These are phyloP conservation scores for Hemibagrus wyckioides DNA, from an alignment of 2,113 vertebrate species.

Conservation along the genomic window DNA sequence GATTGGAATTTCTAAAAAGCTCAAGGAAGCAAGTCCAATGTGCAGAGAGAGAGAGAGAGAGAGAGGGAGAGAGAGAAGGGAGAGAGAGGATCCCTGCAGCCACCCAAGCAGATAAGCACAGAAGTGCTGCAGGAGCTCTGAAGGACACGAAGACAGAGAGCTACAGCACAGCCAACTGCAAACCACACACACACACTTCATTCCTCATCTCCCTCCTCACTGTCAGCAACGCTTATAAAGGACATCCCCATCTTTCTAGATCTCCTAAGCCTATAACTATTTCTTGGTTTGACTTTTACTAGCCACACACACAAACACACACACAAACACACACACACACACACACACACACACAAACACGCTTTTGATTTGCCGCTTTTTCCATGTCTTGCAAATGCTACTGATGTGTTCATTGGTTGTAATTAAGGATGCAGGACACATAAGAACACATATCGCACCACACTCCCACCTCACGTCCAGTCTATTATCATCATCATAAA, in stretches of 20 bases:
- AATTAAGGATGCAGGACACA: neutral
- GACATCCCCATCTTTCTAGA: conserved; percentile 17
- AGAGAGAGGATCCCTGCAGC: conserved; percentile 11
- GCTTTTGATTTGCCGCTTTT: conserved; percentile 44
- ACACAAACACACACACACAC: too few species aligned
- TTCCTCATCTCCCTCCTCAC: neutral
- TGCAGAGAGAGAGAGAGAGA: neutral
- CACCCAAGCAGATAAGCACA: conserved; percentile 47
- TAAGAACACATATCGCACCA: neutral
- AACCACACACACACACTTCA: conserved; percentile 1
- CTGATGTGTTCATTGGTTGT: neutral
- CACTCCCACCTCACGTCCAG: neutral
- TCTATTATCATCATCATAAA: neutral
- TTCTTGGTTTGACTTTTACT: neutral
- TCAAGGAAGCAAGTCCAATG: conserved; percentile 66
- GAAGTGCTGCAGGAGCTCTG: conserved; percentile 34
- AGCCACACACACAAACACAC: neutral
- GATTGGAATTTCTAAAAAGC: conserved; percentile 73
- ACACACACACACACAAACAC: too few species aligned
- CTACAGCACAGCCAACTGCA: conserved; percentile 35
- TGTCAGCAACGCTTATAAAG: conserved; percentile 11
- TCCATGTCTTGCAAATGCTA: conserved; percentile 55
- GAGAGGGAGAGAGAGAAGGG: conserved; percentile 40
- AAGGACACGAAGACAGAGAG: conserved; percentile 24
- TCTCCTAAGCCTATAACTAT: neutral